Evolutionary conservation across 2,797 vertebrate genomes (phyloP).

Genomic region (Gadopsis bispinosus): DNA sequence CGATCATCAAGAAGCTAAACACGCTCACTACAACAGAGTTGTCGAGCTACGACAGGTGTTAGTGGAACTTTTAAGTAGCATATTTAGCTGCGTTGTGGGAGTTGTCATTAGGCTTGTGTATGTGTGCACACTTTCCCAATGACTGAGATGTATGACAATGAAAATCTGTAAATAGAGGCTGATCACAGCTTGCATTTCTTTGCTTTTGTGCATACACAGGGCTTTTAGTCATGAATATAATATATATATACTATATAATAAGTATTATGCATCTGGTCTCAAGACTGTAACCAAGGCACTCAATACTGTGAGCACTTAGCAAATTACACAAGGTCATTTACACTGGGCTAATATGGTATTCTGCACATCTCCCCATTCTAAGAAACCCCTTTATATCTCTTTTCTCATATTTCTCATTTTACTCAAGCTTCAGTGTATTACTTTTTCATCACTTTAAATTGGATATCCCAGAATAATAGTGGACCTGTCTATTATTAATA

Average conservation of each 20-base stretch:
- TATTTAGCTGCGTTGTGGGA: not conserved
- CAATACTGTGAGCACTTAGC: slow-evolving; percentile 51
- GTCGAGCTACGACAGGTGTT: not conserved
- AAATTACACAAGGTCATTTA: slow-evolving; percentile 63
- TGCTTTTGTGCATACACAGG: slow-evolving; percentile 18
- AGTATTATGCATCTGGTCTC: slow-evolving; percentile 35
- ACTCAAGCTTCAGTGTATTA: slow-evolving; percentile 65
- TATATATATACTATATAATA: slow-evolving; percentile 2
- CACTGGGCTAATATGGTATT: slow-evolving; percentile 65
- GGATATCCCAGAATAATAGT: slow-evolving; percentile 76
- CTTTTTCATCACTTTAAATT: slow-evolving; percentile 78
- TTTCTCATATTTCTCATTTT: slow-evolving; percentile 63
- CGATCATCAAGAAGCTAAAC: not conserved
- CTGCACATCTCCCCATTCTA: slow-evolving; percentile 53
- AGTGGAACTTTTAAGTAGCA: not conserved
- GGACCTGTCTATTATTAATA: slow-evolving; percentile 71
- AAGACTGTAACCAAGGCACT: slow-evolving; percentile 38
- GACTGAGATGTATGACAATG: slow-evolving; percentile 22
- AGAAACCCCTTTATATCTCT: slow-evolving; percentile 60
- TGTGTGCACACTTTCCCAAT: slow-evolving; percentile 10
- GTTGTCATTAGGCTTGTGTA: not conserved
- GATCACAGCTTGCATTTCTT: slow-evolving; percentile 17
- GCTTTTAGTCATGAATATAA: slow-evolving; percentile 30
- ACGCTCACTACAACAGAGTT: not conserved
- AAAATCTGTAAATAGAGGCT: not conserved